Evolutionary conservation across 2,888 invertebrate species (phyloP).

Genomic region (Philonicus albiceps): DNA sequence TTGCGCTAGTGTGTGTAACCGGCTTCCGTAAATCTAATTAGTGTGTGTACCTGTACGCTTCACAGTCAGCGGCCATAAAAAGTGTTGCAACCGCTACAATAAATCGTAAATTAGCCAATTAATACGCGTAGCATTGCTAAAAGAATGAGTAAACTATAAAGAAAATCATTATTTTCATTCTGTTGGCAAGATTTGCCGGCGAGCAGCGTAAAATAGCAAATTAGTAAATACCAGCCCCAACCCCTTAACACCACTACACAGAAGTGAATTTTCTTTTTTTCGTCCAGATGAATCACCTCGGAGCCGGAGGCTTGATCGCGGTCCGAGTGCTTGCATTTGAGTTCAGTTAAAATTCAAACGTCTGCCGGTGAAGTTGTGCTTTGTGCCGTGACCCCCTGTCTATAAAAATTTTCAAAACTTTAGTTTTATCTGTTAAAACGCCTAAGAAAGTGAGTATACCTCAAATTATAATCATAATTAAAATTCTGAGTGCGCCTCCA

Average conservation of each 20-base stretch:
- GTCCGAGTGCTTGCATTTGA: background rate
- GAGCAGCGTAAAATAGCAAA: background rate
- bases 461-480: background rate
- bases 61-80: background rate
- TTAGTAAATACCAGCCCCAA: background rate
- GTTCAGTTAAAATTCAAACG: slow-evolving; percentile 31
- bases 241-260: background rate
- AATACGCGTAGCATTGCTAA: background rate
- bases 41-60: background rate
- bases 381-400: background rate
- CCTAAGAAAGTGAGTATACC: background rate
- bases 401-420: background rate
- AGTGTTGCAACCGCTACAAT: background rate
- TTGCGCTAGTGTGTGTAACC: background rate
- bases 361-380: slow-evolving; percentile 19
- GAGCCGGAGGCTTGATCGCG: background rate
- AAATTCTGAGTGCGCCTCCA: background rate
- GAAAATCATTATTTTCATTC: background rate
- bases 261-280: background rate
- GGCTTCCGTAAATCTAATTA: background rate
- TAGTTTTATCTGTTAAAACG: slow-evolving; percentile 1
- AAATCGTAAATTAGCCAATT: background rate
- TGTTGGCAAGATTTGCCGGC: background rate
- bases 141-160: background rate
- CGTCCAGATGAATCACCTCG: background rate